Base-by-base conservation (phyloP, 2,113 vertebrate genomes). In the Percopsis transmontana region DNA sequence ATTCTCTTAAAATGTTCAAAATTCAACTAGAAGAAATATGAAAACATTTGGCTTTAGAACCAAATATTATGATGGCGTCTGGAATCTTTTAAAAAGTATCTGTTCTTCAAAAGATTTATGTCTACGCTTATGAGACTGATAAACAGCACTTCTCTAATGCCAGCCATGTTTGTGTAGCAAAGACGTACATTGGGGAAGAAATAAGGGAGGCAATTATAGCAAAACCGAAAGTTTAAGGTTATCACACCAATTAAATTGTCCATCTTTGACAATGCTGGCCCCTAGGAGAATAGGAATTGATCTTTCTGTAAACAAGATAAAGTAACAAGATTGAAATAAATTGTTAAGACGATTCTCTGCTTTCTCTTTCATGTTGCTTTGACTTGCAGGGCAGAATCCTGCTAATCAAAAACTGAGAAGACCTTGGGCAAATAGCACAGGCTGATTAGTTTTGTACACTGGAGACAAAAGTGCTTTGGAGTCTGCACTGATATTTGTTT, bases 251-350 rank as follows among this genome's bases (percentile, higher is more conserved):
- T 83, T 80, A 72, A 89, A 88, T 85, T 58, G 83, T 86, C 87
- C 53, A 82, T 80, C 80, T 73, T 59, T 79, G 70, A 86, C 85
- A 85, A 81, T 77, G 78, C 82, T 47, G 60, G 79, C 79, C 80
- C 65, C 73, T 14, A 33, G 21, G 65, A 85, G 79, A 83, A 81
- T 68, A 78, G 82, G 76, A 87, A 83, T 83, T 80, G 72, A 85
- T 88, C 83, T 77, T 70, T 85, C 74, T 88, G 87, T 90, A 90
- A 90, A 90, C 85, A 87, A 71, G 62, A 68, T 76, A 68, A 83
- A 83, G 62, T 85, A 68, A 70, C n/a, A 19, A 75, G 76, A 85
- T 70, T 83, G 80, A 90, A 82, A 82, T 33, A 82, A 85, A 87
- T 87, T 77, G 80, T 72, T 57, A 62, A 88, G 82, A 83, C 65